Conservation (phyloP, 2,113 vertebrate species). For the Pterocles orientalis region DNA sequence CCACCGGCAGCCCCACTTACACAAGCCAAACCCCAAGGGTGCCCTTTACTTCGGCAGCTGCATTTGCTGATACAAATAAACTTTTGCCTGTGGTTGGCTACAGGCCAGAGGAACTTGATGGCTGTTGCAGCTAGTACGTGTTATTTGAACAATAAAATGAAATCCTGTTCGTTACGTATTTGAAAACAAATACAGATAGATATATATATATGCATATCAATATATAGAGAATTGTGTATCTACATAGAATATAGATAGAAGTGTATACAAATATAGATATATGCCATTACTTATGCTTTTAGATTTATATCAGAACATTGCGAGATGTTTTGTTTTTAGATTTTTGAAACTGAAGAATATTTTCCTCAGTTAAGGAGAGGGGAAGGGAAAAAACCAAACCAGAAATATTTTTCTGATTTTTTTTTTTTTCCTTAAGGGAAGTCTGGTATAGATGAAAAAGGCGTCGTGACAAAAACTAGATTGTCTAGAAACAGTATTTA, state of each 20-base stretch:
- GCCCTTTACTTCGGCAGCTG: background rate
- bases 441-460: background rate
- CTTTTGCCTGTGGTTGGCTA: background rate
- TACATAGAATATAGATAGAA: background rate
- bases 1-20: background rate
- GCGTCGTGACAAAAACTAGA: background rate
- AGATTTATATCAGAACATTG: background rate
- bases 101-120: background rate
- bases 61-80: constrained; percentile 32
- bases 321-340: background rate
- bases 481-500: background rate
- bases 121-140: background rate
- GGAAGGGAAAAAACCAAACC: background rate
- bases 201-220: background rate
- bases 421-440: background rate
- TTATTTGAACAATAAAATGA: background rate
- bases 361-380: background rate
- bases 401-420: background rate
- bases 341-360: background rate
- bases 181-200: background rate
- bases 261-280: background rate
- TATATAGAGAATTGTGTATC: background rate
- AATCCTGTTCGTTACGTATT: background rate
- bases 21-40: background rate
- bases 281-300: background rate